Evolutionary conservation across 2,113 vertebrate species (phyloP), one percentile per base, ranked within the genome.

Genomic region (Oncorhynchus tshawytscha): DNA sequence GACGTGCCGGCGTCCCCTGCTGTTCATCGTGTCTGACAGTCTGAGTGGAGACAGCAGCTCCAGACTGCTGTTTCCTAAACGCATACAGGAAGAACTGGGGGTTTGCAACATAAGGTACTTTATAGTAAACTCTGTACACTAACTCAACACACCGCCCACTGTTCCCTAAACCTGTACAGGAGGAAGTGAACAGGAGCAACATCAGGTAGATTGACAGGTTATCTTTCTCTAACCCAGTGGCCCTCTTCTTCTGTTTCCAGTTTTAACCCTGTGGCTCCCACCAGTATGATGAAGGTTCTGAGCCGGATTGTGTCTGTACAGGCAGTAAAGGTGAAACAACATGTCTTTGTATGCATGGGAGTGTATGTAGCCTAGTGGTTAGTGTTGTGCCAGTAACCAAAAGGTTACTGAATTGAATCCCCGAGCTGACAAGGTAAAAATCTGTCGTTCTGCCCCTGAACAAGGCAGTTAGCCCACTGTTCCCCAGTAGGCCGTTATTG

Each of bases 191-290:
- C 2, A 22, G 9, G 24, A 8, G 59, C 16, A 18, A 18, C 51
- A 54, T 18, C 51, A 5, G 51, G 51, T 5, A 16, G 16, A 18
- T 18, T 45, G 18, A 18, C 54, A 57, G 16, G 54, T 57, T 57
- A 15, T 13, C 11, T 27, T 18, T 7, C 12, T 27, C 8, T 54
- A 16, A 24, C 24, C 4, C 7, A 60, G 16, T 31, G 15, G 20
- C 18, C 3, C 24, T 79, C 73, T 79, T 34, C 81, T 71, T 78
- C 12, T 86, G 74, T 51, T 87, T 86, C 71, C 87, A 99, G 97
- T 92, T 99, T 99, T 90, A 99, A 99, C 83, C 97, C 97, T 5
- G 87, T 99, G 82, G 95, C 97, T 82, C 97, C 94, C 45, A 99
- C 98, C 73, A 95, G 94, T 62, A 93, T 97, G 95, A 95, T 96